Percentiles rank a stretch among this genome's conserved stretches.
Conservation (phyloP, 2,113 vertebrate species). For the Stigmatopora nigra region DNA sequence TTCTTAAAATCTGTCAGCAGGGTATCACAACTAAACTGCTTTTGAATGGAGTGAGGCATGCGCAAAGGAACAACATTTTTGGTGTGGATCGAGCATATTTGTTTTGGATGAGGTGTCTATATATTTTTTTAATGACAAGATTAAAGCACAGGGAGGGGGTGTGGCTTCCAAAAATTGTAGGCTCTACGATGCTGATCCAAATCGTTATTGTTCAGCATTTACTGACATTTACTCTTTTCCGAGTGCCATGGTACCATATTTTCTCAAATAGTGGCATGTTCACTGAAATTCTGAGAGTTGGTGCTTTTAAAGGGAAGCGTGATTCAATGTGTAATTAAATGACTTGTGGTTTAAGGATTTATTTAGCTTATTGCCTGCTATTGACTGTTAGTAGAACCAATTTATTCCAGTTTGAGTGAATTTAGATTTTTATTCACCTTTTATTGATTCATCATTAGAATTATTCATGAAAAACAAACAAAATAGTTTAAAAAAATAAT, state of each 20-base stretch:
- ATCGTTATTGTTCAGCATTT: not conserved
- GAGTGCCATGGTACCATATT: slow-evolving; percentile 1
- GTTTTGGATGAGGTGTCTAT: not conserved
- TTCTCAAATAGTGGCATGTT: not conserved
- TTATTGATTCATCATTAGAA: too few species aligned
- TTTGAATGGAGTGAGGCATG: not conserved
- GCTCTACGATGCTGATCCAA: not conserved
- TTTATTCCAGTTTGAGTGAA: too few species aligned
- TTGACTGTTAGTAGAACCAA: too few species aligned
- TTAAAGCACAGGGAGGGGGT: not conserved
- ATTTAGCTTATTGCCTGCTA: too few species aligned
- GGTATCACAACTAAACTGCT: not conserved
- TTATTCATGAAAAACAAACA: too few species aligned
- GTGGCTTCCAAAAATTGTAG: not conserved
- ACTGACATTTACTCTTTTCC: not conserved
- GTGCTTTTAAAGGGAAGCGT: too few species aligned
- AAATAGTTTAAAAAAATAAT: too few species aligned
- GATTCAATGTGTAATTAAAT: not conserved
- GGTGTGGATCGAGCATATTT: not conserved
- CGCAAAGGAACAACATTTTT: not conserved
- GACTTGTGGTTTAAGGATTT: not conserved
- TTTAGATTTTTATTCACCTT: too few species aligned
- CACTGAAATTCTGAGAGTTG: not conserved
- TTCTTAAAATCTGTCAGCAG: not conserved
- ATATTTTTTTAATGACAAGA: not conserved